phyloP scores from a whole-genome alignment of 2,888 invertebrate species.

The Agonopterix subpropinquella region DNA sequence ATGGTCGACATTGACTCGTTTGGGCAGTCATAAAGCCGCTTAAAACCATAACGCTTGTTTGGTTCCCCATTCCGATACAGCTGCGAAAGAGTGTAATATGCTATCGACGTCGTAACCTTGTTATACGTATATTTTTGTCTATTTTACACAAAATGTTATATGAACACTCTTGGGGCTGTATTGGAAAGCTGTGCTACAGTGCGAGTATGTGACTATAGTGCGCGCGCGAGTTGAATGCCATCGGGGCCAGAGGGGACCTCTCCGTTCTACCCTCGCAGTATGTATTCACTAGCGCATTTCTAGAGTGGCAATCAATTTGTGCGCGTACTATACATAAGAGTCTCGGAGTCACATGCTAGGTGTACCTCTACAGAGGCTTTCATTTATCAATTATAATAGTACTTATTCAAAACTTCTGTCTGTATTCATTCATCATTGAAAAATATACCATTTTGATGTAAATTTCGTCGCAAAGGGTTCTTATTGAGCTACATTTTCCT shows the following conservation, averaged over 20 bases:
- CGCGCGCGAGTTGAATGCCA: neutral
- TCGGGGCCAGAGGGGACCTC: too few relatives aligned
- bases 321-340: too few relatives aligned
- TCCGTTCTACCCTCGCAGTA: too few relatives aligned
- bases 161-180: constrained; percentile 19
- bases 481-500: constrained; percentile 25
- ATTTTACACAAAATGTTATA: neutral
- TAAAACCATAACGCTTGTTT: constrained; percentile 3
- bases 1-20: neutral
- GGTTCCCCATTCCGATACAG: constrained; percentile 10
- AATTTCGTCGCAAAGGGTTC: constrained; percentile 69
- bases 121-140: constrained; percentile 2
- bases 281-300: too few relatives aligned
- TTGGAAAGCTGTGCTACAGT: constrained; percentile 28
- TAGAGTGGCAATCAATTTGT: too few relatives aligned
- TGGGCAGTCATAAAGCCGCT: neutral
- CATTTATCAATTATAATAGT: constrained; percentile 69
- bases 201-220: constrained; percentile 6
- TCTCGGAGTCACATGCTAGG: too few relatives aligned
- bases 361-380: constrained; percentile 50
- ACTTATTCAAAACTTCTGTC: constrained; percentile 65
- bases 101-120: neutral
- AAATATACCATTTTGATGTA: constrained; percentile 58
- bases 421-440: constrained; percentile 56
- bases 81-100: constrained; percentile 24